These are phyloP conservation scores for Galleria mellonella DNA, from an alignment of 1,140 invertebrate genomes.

Conservation along the genomic window DNA sequence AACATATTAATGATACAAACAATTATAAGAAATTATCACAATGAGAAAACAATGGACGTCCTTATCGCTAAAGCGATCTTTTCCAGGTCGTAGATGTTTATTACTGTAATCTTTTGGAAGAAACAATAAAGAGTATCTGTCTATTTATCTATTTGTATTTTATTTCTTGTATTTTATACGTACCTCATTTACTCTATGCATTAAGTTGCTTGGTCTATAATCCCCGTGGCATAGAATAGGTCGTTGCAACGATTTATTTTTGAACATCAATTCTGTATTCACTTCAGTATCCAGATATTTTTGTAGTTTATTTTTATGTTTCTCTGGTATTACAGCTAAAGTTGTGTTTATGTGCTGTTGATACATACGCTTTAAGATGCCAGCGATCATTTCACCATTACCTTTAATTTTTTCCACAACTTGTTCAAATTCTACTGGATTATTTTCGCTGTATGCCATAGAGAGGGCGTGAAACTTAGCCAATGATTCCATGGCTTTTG, in stretches of 20 bases:
- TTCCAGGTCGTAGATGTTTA: too few species aligned
- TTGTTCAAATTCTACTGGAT: conserved; percentile 5
- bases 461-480: conserved; percentile 30
- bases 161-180: conserved; percentile 1
- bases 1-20: too few species aligned
- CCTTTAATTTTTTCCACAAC: neutral
- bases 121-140: too few species aligned
- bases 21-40: too few species aligned
- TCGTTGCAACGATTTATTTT: conserved; percentile 3
- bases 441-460: conserved; percentile 11
- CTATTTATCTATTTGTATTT: too few species aligned
- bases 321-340: conserved; percentile 7
- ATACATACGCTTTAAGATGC: too few species aligned
- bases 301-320: conserved; percentile 13
- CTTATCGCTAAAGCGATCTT: too few species aligned
- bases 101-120: too few species aligned
- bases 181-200: conserved; percentile 29
- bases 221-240: conserved; percentile 37
- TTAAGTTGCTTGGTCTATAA: conserved; percentile 43
- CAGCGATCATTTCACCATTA: neutral
- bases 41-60: too few species aligned
- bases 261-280: neutral
- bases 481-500: conserved; percentile 11
- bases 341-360: neutral
- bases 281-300: conserved; percentile 11